Percentiles rank a stretch among this genome's conserved stretches.
phyloP scores from a whole-genome alignment of 92 coral and sea anemone genomes.

The Scolanthus callimorphus region DNA sequence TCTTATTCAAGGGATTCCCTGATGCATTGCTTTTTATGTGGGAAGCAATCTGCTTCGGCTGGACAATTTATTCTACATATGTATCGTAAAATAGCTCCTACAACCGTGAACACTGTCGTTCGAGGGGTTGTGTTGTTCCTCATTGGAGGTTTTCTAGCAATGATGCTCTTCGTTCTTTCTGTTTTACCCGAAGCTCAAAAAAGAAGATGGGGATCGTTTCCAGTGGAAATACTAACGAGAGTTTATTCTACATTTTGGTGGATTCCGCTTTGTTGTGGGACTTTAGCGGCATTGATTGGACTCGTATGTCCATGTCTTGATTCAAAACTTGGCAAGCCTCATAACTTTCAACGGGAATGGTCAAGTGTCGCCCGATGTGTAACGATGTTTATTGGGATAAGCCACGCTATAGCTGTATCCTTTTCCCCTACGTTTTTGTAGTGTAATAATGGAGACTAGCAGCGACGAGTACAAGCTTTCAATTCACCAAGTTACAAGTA shows the following conservation, averaged over 20 bases:
- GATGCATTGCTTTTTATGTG: slow-evolving; percentile 81
- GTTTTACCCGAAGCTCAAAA: slow-evolving; percentile 80
- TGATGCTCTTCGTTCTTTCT: slow-evolving; percentile 82
- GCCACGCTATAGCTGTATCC: slow-evolving; percentile 99
- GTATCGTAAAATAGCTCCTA: slow-evolving; percentile 75
- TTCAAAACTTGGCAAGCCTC: slow-evolving; percentile 92
- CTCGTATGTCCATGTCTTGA: slow-evolving; percentile 89
- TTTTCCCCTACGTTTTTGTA: too few relatives aligned
- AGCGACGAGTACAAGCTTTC: too few relatives aligned
- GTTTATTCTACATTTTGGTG: slow-evolving; percentile 90
- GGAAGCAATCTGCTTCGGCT: slow-evolving; percentile 64
- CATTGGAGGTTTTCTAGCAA: slow-evolving; percentile 85
- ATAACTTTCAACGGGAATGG: slow-evolving; percentile 91
- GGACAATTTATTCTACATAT: slow-evolving; percentile 67
- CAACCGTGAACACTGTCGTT: slow-evolving; percentile 80
- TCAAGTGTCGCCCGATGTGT: slow-evolving; percentile 95
- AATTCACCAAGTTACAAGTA: too few relatives aligned
- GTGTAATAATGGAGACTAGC: too few relatives aligned
- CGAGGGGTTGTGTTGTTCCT: slow-evolving; percentile 89
- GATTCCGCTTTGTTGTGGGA: slow-evolving; percentile 97
- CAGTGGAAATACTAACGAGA: slow-evolving; percentile 69
- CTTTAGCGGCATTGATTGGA: slow-evolving; percentile 89
- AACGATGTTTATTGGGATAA: slow-evolving; percentile 89
- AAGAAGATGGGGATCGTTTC: slow-evolving; percentile 72
- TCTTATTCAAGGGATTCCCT: slow-evolving; percentile 7